Evolutionary conservation across 1,140 invertebrate genomes (phyloP), one percentile per base, ranked within the genome.

Genomic region (Drosophila ananassae): DNA sequence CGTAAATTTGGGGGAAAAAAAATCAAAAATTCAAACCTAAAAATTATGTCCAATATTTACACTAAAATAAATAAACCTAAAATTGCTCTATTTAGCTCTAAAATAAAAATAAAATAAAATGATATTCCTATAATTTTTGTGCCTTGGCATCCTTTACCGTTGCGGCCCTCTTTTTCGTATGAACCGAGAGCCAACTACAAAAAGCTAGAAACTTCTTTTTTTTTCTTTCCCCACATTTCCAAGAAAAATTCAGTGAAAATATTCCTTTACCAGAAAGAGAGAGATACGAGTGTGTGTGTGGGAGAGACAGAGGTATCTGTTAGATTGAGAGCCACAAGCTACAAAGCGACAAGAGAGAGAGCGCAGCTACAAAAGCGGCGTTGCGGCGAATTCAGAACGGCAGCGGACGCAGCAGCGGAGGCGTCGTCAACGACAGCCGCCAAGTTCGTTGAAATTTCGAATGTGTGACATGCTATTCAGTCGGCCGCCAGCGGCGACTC

Each of bases 381-480:
- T 17, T 39, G 24, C 68, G 63, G 77, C 78, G 73, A 77, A 73
- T 64, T 63, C 24, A 52, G 21, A 5, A 9, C 63, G 32, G 34
- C 54, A 13, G 41, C n/a, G 13, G 8, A 13, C n/a, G 13, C 41
- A 44, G 41, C 41, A 53, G 57, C 57, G 57, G 53, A 63, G 60
- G 67, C 60, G 44, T 22, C 60, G 44, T 10, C 28, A 62, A 22
- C 44, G 71, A 52, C 68, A 47, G 54, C 81, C 73, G 57, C 50
- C 82, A 58, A 76, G 83, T 87, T 85, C 64, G 77, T 77, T 76
- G 83, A 89, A 89, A 89, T 89, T 78, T 87, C 63, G 62, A 87
- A 82, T 78, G 82, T 82, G 77, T 73, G 83, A 75, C 80, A 82
- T 60, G 54, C 67, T 55, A 50, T 89, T 87, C 82, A 87, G 82